Percentiles rank a stretch among this genome's conserved stretches.
phyloP scores from a whole-genome alignment of 2,888 invertebrate genomes.

The Melanostoma mellinum region DNA sequence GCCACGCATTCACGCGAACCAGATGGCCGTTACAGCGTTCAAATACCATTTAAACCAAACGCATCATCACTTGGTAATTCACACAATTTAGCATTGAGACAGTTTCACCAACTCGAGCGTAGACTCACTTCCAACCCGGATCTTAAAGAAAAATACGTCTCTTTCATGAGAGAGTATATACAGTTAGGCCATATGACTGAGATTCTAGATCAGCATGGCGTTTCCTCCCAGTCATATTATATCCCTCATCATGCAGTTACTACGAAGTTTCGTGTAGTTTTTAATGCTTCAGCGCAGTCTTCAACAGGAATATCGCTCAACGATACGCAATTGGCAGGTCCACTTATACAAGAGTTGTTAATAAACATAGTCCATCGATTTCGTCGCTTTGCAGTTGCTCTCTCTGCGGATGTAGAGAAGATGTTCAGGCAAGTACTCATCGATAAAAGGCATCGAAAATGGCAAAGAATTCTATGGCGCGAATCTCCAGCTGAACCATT shows the following conservation, averaged over 20 bases:
- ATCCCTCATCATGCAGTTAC: conserved; percentile 39
- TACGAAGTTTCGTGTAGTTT: conserved; percentile 39
- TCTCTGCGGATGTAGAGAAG: conserved; percentile 73
- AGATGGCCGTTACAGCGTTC: conserved; percentile 36
- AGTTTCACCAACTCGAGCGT: conserved; percentile 30
- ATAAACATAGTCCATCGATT: conserved; percentile 70
- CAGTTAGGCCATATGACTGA: conserved; percentile 25
- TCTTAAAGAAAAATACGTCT: conserved; percentile 16
- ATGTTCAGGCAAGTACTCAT: conserved; percentile 73
- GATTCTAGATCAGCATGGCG: conserved; percentile 17
- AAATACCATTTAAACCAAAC: conserved; percentile 16
- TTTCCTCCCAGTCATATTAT: conserved; percentile 16
- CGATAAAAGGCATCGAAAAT: conserved; percentile 58
- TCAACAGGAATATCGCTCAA: conserved; percentile 26
- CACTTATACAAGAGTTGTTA: conserved; percentile 22
- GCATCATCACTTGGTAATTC: conserved; percentile 7
- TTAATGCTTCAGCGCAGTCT: conserved; percentile 33
- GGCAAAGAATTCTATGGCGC: conserved; percentile 73
- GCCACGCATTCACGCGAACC: conserved; percentile 35
- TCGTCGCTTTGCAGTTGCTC: conserved; percentile 63
- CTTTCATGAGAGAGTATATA: conserved; percentile 31
- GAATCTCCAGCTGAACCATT: conserved; percentile 65
- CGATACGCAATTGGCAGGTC: conserved; percentile 27
- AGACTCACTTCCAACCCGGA: conserved; percentile 17
- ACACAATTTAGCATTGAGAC: conserved; percentile 21